Percentiles rank a stretch among this genome's conserved stretches.
Conservation (phyloP, 1,140 invertebrate species). For the Oedothorax gibbosus region DNA sequence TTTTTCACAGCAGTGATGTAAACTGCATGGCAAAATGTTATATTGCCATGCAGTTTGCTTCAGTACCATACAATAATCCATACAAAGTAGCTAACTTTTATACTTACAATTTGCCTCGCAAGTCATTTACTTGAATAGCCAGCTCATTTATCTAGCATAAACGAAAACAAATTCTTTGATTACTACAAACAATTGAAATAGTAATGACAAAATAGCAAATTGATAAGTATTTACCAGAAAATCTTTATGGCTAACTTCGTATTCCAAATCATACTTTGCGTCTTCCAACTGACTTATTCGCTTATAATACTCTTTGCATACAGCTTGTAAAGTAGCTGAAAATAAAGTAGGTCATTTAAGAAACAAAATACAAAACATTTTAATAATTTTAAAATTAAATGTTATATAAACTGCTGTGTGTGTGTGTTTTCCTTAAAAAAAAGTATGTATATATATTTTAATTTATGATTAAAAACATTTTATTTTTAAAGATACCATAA, state of each 20-base stretch:
- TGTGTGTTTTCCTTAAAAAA: too few relatives aligned
- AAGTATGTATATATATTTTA: too few relatives aligned
- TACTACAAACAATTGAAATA: background rate
- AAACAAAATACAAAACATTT: background rate
- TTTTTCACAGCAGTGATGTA: too few relatives aligned
- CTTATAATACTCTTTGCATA: conserved; percentile 94
- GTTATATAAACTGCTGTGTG: too few relatives aligned
- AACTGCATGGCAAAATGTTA: too few relatives aligned
- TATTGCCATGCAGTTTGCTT: background rate
- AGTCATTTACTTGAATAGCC: conserved; percentile 99
- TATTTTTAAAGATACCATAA: too few relatives aligned
- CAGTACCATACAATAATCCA: too few relatives aligned
- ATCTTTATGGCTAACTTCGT: conserved; percentile 92
- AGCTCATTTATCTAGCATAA: conserved; percentile 82
- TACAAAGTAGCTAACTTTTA: conserved; percentile 25
- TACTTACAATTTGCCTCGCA: conserved; percentile 99
- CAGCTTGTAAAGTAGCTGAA: conserved; percentile 92
- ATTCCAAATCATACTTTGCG: conserved; percentile 99
- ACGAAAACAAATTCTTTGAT: background rate
- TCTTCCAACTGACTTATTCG: conserved; percentile 91
- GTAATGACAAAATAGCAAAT: background rate
- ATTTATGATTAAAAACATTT: too few relatives aligned
- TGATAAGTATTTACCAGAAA: conserved; percentile 79
- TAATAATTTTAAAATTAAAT: too few relatives aligned
- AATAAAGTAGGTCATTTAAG: background rate